Evolutionary conservation across 2,797 vertebrate genomes (phyloP).

Genomic region (Amblyopsis hoosieri): DNA sequence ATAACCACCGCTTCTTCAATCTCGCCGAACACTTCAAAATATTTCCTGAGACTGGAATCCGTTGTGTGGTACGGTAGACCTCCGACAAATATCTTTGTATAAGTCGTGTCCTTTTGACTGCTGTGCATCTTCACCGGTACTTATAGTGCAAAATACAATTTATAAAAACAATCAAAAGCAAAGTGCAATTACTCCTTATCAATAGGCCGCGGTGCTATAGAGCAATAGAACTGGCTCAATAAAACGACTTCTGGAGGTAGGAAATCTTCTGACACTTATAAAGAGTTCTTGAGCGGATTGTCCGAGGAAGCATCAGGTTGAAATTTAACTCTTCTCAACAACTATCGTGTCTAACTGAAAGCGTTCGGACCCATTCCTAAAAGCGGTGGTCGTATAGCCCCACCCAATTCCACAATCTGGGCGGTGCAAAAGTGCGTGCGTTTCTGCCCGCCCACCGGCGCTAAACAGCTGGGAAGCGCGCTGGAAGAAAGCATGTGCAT

Average conservation of each 20-base stretch:
- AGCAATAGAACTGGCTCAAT: slow-evolving; percentile 41
- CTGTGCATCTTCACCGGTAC: slow-evolving; percentile 85
- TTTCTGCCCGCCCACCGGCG: slow-evolving; percentile 63
- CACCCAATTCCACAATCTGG: slow-evolving; percentile 65
- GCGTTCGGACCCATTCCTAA: slow-evolving; percentile 78
- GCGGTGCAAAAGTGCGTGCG: slow-evolving; percentile 36
- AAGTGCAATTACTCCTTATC: slow-evolving; percentile 76
- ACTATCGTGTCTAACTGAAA: slow-evolving; percentile 76
- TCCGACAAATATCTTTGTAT: slow-evolving; percentile 96
- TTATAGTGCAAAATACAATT: slow-evolving; percentile 74
- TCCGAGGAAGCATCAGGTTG: slow-evolving; percentile 77
- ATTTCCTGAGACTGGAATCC: slow-evolving; percentile 95
- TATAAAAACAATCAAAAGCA: slow-evolving; percentile 47
- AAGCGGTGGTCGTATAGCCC: slow-evolving; percentile 64
- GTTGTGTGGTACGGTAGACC: slow-evolving; percentile 96
- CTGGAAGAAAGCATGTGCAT: not conserved
- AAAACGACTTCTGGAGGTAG: slow-evolving; percentile 74
- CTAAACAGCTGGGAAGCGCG: slow-evolving; percentile 62
- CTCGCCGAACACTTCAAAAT: slow-evolving; percentile 96
- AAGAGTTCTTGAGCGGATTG: slow-evolving; percentile 69
- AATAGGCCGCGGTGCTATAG: slow-evolving; percentile 21
- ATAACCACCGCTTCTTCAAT: slow-evolving; percentile 97
- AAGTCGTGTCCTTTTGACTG: slow-evolving; percentile 95
- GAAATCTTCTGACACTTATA: slow-evolving; percentile 62
- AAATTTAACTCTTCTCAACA: slow-evolving; percentile 72